Conservation (phyloP, 1,140 invertebrate species). For the Cotesia glomerata region DNA sequence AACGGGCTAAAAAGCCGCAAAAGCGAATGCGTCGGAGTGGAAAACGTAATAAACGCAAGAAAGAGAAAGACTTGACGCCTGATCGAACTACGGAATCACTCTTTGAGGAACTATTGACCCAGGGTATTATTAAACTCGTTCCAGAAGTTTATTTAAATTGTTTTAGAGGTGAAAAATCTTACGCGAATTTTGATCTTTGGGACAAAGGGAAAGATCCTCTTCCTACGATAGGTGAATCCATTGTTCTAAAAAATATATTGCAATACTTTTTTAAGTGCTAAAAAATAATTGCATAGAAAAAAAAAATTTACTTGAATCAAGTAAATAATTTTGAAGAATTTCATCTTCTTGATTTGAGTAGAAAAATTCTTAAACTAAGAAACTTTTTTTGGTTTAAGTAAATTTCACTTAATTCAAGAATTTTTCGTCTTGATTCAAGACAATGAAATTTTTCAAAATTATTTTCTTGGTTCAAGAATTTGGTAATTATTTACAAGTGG, state of each 20-base stretch:
- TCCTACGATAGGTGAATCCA: constrained; percentile 51
- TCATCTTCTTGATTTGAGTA: no score
- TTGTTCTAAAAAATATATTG: not conserved
- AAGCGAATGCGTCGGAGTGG: constrained; percentile 79
- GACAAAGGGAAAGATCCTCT: constrained; percentile 67
- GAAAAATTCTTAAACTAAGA: no score
- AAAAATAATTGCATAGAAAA: not conserved
- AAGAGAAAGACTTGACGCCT: constrained; percentile 94
- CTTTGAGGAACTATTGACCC: constrained; percentile 88
- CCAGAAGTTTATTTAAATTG: constrained; percentile 74
- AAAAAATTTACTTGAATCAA: not conserved
- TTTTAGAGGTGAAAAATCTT: constrained; percentile 84
- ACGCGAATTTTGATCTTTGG: constrained; percentile 65
- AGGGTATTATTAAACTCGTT: constrained; percentile 87
- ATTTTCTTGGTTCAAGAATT: no score
- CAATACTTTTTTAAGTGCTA: not conserved
- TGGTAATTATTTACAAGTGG: no score
- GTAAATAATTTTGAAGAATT: no score
- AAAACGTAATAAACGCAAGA: constrained; percentile 90
- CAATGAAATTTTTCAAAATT: no score
- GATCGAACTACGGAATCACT: constrained; percentile 88
- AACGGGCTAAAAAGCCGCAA: constrained; percentile 81
- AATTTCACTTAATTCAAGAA: no score
- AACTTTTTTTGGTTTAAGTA: no score
- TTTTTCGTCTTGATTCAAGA: no score